Evolutionary conservation across 2,113 vertebrate species (phyloP), one percentile per base, ranked within the genome.

Genomic region (Colistium nudipinnis): DNA sequence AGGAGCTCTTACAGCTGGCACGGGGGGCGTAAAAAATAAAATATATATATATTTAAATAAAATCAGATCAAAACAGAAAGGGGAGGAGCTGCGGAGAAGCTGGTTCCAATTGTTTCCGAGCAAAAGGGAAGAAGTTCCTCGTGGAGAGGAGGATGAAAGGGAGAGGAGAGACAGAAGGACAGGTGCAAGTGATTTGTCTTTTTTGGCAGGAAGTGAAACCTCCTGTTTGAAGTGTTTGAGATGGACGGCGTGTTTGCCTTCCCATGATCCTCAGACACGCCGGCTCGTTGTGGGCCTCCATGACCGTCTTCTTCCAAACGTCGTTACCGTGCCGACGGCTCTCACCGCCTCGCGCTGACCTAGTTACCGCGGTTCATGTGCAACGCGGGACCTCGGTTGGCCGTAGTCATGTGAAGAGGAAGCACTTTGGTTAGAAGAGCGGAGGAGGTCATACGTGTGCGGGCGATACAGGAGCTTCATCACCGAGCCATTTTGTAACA

Each of bases 161-260:
- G 69, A 31, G 69, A 77, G 73, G 61, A 63, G 70, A 74, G 67
- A 84, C 80, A 77, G 88, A 82, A 74, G 84, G 81, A 90, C 90
- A 92, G 92, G 91, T 93, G 91, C 80, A 39, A 83, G 81, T 68
- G 76, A 71, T 80, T 87, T n/a, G n/a, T n/a, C n/a, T n/a, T n/a
- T n/a, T 83, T 87, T 89, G 90, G 88, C 89, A 90, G 87, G 88
- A 88, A 83, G 87, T 68, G 48, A 16, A n/a, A n/a, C n/a, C 41
- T 17, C 28, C 62, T 81, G 84, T 88, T 82, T 78, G 73, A 93
- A 87, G 81, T 85, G 80, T 89, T 88, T 91, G 92, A 89, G 91
- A 92, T 83, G 54, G 44, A 48, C 49, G 74, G 82, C 80, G 71
- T 93, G 91, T 93, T 92, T 92, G 90, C 82, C 85, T 93, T 93